phyloP scores from a whole-genome alignment of 2,113 vertebrate genomes.

The Nothobranchius kuhntae region DNA sequence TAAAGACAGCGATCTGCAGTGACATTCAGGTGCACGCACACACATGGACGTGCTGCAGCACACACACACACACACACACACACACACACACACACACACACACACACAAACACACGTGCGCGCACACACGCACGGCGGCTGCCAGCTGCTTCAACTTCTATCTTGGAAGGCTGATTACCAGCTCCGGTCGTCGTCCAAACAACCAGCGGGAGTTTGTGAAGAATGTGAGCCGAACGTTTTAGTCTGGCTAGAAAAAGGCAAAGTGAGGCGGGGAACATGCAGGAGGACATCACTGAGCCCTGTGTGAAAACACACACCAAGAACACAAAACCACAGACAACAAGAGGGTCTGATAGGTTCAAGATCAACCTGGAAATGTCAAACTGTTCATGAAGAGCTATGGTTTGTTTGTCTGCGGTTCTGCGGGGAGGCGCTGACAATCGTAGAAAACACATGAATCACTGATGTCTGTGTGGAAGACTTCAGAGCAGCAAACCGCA shows the following conservation, averaged over 20 bases:
- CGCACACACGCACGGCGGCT: constrained; percentile 24
- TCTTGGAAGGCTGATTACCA: constrained; percentile 62
- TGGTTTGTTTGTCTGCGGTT: not conserved
- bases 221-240: constrained; percentile 20
- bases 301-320: constrained; percentile 11
- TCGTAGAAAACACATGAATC: not conserved
- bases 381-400: not conserved
- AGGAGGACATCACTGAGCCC: constrained; percentile 1
- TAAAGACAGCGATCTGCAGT: constrained; percentile 41
- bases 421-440: not conserved
- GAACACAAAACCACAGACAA: not conserved
- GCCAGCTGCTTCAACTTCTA: constrained; percentile 53
- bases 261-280: constrained; percentile 2
- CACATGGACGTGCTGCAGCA: no score
- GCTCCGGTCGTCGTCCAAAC: constrained; percentile 38
- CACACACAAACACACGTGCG: no score
- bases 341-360: not conserved
- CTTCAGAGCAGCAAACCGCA: not conserved
- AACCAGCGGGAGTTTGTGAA: constrained; percentile 38
- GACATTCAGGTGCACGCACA: constrained; percentile 32
- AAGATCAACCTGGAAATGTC: not conserved
- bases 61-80: no score
- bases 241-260: constrained; percentile 19
- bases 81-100: no score
- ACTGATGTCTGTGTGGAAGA: not conserved